Base-by-base conservation (phyloP, 1,140 invertebrate species). In the Agrypnia vestita region DNA sequence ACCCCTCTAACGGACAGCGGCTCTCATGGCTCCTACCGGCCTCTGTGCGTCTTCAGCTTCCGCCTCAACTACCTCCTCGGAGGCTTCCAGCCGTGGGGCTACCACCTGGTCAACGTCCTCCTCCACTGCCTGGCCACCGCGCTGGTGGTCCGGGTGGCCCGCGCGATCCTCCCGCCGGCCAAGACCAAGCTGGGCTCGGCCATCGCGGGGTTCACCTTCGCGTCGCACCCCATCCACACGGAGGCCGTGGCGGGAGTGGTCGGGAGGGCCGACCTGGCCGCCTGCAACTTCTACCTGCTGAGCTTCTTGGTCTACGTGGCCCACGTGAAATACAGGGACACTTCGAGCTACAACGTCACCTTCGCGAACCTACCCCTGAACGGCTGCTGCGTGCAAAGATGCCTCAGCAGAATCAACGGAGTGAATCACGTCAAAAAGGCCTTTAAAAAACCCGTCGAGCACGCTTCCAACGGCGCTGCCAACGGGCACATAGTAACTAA, bases 201-300 rank as follows among this genome's bases (percentile, higher is more conserved):
- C 69, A 90, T 97, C 15, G 93, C 97, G 0, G 96, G 97, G 1
- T 87, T 98, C 1, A 90, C 97, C 25, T 99, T 99, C 90, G 97
- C 98, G 51, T 94, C 96, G 0, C 98, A 99, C 90, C 98, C 98
- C 15, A 94, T 99, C 82, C 98, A 99, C 88, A 96, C 96, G 43
- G 98, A 99, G 89, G 96, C 97, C 0, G 97, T 99, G 8, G 96
- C 97, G 11, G 97, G 97, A n/a, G 93, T 99, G 61, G 97, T 99
- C 11, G 98, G 98, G 10, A 91, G 97, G 84, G 98, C 98, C 6
- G 98, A 99, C 89, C 90, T 98, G 15, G 93, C 97, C 10, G 96
- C 96, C 17, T 97, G 96, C 85, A 94, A 98, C 81, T 95, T 98
- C 87, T 98, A 96, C 85, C 91, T 99, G 62, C 88, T 95, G 44